Percentiles rank a stretch among this genome's conserved stretches.
phyloP scores from a whole-genome alignment of 1,140 invertebrate species.

The Caenorhabditis elegans region WBcel235 BX284603.4:9315001-9315500 shows the following conservation, averaged over 20 bases:
- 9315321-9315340: neutral
- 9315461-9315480: neutral
- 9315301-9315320: neutral
- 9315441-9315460: neutral
- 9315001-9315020: too few relatives aligned
- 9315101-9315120: too few relatives aligned
- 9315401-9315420: neutral
- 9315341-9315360: neutral
- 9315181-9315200: neutral
- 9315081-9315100: too few relatives aligned
- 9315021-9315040: too few relatives aligned
- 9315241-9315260: neutral
- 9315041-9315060: too few relatives aligned
- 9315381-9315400: neutral
- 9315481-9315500: neutral
- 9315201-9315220: constrained; percentile 7
- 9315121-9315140: too few relatives aligned
- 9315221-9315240: neutral
- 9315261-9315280: neutral
- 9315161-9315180: neutral
- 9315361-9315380: neutral
- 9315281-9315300: neutral
- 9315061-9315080: too few relatives aligned
- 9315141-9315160: neutral
- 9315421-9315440: neutral